Evolutionary conservation across 92 coral and sea anemone genomes (phyloP).

Genomic region (Diadumene lineata): DNA sequence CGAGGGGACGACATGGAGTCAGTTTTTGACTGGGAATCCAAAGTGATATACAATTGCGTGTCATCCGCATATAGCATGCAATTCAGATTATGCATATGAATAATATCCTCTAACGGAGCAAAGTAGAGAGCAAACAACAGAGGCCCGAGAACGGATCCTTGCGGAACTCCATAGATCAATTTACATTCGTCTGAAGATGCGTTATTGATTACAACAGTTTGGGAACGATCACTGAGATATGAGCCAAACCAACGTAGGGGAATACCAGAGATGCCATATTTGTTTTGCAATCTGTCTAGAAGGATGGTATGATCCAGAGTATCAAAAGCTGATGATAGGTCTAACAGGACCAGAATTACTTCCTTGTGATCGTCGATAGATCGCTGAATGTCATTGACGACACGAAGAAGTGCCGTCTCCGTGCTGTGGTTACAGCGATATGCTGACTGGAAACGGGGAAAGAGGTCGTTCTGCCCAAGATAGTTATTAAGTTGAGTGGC

Average conservation of each 20-base stretch:
- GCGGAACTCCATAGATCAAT: not conserved
- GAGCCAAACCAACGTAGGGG: not conserved
- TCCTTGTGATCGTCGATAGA: too few relatives aligned
- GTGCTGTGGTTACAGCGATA: too few relatives aligned
- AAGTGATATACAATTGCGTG: conserved; percentile 5
- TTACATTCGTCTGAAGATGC: not conserved
- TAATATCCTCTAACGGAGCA: too few relatives aligned
- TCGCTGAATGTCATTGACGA: too few relatives aligned
- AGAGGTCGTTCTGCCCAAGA: too few relatives aligned
- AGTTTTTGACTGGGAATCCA: not conserved
- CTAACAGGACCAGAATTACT: too few relatives aligned
- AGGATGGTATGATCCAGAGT: not conserved
- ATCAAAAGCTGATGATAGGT: not conserved
- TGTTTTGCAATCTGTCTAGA: not conserved
- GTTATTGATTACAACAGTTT: not conserved
- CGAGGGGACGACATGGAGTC: not conserved
- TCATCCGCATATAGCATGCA: too few relatives aligned
- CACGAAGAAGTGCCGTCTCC: too few relatives aligned
- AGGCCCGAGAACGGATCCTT: not conserved
- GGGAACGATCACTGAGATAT: not conserved
- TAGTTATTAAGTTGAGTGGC: too few relatives aligned
- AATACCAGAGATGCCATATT: not conserved
- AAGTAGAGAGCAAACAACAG: too few relatives aligned
- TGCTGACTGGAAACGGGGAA: too few relatives aligned
- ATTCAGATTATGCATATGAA: too few relatives aligned